A percentile compares a stretch with the other conserved stretches of the same genome.
Evolutionary conservation across 1,140 invertebrate species (phyloP).

Genomic region (Pseudomyrmex flavicornis): DNA sequence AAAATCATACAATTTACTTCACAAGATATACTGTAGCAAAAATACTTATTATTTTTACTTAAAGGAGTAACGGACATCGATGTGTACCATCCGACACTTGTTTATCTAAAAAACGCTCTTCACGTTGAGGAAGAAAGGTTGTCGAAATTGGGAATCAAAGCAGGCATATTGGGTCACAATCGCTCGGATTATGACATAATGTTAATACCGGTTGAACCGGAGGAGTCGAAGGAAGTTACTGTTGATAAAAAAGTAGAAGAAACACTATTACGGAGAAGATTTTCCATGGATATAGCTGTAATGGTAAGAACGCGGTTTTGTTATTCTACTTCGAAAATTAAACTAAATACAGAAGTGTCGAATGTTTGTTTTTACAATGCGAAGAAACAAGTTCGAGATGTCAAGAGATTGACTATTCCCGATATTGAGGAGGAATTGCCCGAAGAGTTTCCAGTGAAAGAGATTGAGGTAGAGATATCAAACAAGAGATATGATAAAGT

Average conservation of each 20-base stretch:
- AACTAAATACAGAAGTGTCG: not conserved
- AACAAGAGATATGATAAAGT: constrained; percentile 55
- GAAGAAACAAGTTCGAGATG: constrained; percentile 37
- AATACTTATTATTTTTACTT: constrained; percentile 10
- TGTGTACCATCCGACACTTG: constrained; percentile 73
- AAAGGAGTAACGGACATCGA: constrained; percentile 65
- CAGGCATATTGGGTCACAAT: constrained; percentile 80
- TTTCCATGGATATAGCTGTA: too few species aligned
- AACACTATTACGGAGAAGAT: too few species aligned
- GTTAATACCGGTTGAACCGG: constrained; percentile 62
- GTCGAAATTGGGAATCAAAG: constrained; percentile 73
- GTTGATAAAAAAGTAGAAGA: constrained; percentile 16
- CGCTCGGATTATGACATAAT: constrained; percentile 77
- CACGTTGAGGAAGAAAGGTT: constrained; percentile 76
- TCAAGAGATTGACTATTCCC: constrained; percentile 67
- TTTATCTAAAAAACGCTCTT: constrained; percentile 78
- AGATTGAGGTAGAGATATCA: not conserved
- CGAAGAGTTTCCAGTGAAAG: constrained; percentile 58
- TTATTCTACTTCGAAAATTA: not conserved
- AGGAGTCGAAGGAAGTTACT: constrained; percentile 13
- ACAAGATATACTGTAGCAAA: not conserved
- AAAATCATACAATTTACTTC: not conserved
- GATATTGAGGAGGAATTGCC: constrained; percentile 56
- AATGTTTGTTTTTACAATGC: constrained; percentile 1
- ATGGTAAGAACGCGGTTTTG: too few species aligned